A percentile compares a stretch with the other conserved stretches of the same genome.
phyloP scores from a whole-genome alignment of 2,888 invertebrate species.

The Leucophora obtusa region DNA sequence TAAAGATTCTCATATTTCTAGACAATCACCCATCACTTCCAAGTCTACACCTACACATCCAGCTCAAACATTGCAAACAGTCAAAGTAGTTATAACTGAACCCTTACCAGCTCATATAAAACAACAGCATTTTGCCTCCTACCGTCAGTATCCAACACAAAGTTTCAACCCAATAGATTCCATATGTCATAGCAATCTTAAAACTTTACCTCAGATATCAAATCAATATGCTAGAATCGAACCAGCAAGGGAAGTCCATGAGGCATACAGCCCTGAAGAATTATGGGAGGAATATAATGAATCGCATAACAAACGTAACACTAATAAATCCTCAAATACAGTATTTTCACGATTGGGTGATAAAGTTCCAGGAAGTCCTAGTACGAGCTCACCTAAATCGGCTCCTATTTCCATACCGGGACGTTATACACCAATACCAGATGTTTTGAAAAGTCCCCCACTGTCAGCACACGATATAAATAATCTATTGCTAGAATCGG shows the following conservation, averaged over 20 bases:
- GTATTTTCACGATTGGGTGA: conserved; percentile 66
- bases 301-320: conserved; percentile 4
- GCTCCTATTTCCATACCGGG: conserved; percentile 37
- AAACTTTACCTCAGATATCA: conserved; percentile 22
- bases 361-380: conserved; percentile 48
- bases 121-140: conserved; percentile 24
- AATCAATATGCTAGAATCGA: not conserved
- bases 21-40: not conserved
- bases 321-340: not conserved
- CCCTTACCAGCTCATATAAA: conserved; percentile 35
- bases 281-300: conserved; percentile 54
- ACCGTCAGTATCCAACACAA: conserved; percentile 13
- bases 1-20: not conserved
- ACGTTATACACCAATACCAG: conserved; percentile 66
- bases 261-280: conserved; percentile 63
- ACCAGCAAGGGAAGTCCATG: conserved; percentile 23
- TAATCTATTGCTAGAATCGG: conserved; percentile 69
- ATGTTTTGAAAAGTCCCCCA: conserved; percentile 73
- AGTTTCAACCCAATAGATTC: conserved; percentile 16
- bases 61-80: conserved; percentile 42
- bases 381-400: conserved; percentile 10
- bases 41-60: not conserved
- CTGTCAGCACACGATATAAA: conserved; percentile 71
- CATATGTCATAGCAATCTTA: conserved; percentile 44
- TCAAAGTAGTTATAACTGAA: conserved; percentile 58